phyloP scores from a whole-genome alignment of 92 coral and sea anemone species.

The Palythoa caribaeorum region DNA sequence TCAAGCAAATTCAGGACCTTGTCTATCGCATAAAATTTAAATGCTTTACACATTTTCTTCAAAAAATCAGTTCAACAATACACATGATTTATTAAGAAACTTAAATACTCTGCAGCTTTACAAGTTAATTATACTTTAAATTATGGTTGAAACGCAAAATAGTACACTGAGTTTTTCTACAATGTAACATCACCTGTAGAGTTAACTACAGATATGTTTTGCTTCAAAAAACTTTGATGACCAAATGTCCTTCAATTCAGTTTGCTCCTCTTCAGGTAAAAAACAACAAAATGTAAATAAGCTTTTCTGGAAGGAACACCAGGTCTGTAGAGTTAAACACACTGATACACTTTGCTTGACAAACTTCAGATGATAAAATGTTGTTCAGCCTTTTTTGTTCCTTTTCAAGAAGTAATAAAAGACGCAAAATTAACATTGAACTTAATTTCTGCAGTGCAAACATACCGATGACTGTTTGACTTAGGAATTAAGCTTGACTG shows the following conservation, averaged over 20 bases:
- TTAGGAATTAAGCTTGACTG: conserved; percentile 47
- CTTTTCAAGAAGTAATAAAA: conserved; percentile 26
- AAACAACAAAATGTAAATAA: conserved; percentile 16
- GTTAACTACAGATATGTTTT: neutral
- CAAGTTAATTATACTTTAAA: neutral
- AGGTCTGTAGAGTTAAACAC: conserved; percentile 42
- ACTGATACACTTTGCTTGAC: conserved; percentile 34
- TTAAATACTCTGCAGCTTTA: neutral
- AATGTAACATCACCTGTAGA: neutral
- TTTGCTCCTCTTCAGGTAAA: neutral
- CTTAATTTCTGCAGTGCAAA: neutral
- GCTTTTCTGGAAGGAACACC: conserved; percentile 30
- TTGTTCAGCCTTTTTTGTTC: conserved; percentile 18
- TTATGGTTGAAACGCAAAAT: neutral
- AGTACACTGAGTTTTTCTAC: conserved; percentile 3
- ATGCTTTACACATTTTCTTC: no score
- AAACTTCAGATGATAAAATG: conserved; percentile 30
- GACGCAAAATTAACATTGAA: neutral
- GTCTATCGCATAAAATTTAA: no score
- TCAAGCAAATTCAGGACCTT: no score
- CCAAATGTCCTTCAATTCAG: neutral
- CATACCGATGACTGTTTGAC: no score
- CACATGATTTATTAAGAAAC: neutral
- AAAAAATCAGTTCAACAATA: no score
- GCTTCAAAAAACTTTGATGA: neutral